Base-by-base conservation (phyloP, 2,797 vertebrate species). In the Philypnodon macrostomus region DNA sequence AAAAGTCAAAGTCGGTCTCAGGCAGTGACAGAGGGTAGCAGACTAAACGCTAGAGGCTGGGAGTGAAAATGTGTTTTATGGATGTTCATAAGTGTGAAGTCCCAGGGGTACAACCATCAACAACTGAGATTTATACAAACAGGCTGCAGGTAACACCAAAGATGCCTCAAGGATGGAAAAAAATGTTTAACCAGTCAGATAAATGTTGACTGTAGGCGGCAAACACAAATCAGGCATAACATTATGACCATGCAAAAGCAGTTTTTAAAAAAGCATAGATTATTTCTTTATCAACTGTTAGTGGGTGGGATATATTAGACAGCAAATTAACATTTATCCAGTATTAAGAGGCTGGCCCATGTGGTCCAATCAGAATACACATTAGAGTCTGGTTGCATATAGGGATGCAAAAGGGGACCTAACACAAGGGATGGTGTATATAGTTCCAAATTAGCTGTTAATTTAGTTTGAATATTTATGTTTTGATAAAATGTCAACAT, bases 71-170 rank as follows among this genome's bases (percentile, higher is more conserved):
- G 47, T 55, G 47, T 54, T 51, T 73, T 67, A 63, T 1, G 36
- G 32, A 39, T 56, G 63, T 76, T 68, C 76, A 66, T 44, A 58
- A 54, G 35, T 37, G 53, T 24, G 35, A 40, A 14, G 41, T 53
- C 66, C 63, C 59, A 63, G 38, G 47, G 37, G 9, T 49, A 72
- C 53, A 50, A 65, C 70, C 62, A 32, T 67, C 50, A 63, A 33
- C 52, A 37, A 48, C 27, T 51, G 24, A 49, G 62, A 62, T 38
- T 13, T 23, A 63, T 17, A 58, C 17, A 62, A 75, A 70, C 61
- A 79, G 21, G 41, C 31, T 33, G 42, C 8, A 27, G 46, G 47
- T 31, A 50, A 67, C 31, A 68, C 57, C 39, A 63, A 57, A 58
- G 39, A 54, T 11, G 45, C 53, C 52, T 16, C 36, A 47, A 63